Conservation (phyloP, 2,797 vertebrate genomes). For the Lithobates pipiens region DNA sequence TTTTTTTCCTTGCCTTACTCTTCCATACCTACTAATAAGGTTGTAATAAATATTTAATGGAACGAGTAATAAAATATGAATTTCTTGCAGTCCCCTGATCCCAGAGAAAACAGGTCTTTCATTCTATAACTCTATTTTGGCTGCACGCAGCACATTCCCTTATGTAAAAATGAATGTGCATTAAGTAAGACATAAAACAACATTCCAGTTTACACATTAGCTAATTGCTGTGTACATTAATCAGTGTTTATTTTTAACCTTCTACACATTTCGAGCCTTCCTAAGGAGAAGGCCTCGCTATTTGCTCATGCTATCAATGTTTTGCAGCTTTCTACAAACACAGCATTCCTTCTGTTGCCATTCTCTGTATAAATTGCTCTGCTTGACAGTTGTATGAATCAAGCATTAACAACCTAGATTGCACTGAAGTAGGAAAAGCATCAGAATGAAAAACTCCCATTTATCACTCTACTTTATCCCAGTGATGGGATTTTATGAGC, state of each 20-base stretch:
- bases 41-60: slow-evolving; percentile 29
- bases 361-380: slow-evolving; percentile 63
- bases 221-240: slow-evolving; percentile 49
- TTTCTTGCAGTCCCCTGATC: background rate
- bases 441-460: slow-evolving; percentile 63
- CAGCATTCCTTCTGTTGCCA: slow-evolving; percentile 59
- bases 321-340: slow-evolving; percentile 61
- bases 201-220: slow-evolving; percentile 46
- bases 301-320: slow-evolving; percentile 61
- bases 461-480: slow-evolving; percentile 62
- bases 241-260: slow-evolving; percentile 52
- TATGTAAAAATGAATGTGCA: slow-evolving; percentile 29
- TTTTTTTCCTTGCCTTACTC: no score
- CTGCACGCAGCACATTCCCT: slow-evolving; percentile 8
- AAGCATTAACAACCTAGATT: slow-evolving; percentile 63
- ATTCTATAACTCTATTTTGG: slow-evolving; percentile 13
- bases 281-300: slow-evolving; percentile 53
- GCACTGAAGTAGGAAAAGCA: slow-evolving; percentile 62
- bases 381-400: slow-evolving; percentile 63
- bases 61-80: slow-evolving; percentile 15
- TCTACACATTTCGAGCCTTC: slow-evolving; percentile 24
- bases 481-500: slow-evolving; percentile 62
- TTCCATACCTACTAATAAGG: no score
- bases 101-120: slow-evolving; percentile 12
- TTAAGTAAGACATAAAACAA: slow-evolving; percentile 47